Conservation (phyloP, 2,888 invertebrate genomes). For the Microctonus aethiopoides region DNA sequence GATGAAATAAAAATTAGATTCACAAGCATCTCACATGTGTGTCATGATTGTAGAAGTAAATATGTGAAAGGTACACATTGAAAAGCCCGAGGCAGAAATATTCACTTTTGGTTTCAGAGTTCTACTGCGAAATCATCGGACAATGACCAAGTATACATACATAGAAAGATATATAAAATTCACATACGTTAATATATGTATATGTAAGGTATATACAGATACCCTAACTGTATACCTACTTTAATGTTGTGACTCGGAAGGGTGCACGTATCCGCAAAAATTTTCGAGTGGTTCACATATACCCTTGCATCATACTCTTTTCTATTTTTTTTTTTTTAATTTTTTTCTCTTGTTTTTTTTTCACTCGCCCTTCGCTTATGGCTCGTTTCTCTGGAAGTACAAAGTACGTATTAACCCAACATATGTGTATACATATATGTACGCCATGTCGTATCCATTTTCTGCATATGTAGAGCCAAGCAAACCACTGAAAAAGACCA, state of each 20-base stretch:
- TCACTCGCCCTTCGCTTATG: conserved; percentile 6
- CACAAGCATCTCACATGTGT: not conserved
- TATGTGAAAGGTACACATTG: not conserved
- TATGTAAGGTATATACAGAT: not conserved
- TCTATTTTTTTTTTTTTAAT: not conserved
- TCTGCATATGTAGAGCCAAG: not conserved
- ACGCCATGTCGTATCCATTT: not conserved
- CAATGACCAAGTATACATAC: conserved; percentile 50
- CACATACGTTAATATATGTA: conserved; percentile 34
- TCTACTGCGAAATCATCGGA: conserved; percentile 32
- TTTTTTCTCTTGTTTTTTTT: not conserved
- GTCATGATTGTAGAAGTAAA: not conserved
- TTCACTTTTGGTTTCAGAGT: conserved; percentile 22
- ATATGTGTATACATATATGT: not conserved
- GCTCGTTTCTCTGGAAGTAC: conserved; percentile 27
- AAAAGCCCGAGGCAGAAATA: not conserved
- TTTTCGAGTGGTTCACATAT: conserved; percentile 41
- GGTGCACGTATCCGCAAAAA: conserved; percentile 36
- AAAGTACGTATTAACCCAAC: conserved; percentile 4
- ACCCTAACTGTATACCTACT: not conserved
- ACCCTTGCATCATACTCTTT: conserved; percentile 16
- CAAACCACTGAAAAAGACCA: conserved; percentile 22
- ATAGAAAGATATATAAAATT: conserved; percentile 41
- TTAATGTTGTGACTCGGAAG: conserved; percentile 10
- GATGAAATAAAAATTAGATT: not conserved